Conservation (phyloP, 1,140 invertebrate genomes). For the Heterodera carotae region DNA sequence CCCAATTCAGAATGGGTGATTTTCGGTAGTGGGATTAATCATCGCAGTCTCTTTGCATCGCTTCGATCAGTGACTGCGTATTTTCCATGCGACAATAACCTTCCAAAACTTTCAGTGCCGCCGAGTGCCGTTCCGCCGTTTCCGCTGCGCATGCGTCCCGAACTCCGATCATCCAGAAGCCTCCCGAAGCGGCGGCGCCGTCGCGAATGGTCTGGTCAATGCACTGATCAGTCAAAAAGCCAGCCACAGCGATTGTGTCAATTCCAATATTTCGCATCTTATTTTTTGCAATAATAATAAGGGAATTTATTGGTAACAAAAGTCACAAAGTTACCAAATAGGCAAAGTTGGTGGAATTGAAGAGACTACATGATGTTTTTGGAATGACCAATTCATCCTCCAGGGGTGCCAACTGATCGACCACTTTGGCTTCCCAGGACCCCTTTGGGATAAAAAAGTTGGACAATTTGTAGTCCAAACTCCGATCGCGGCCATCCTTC, state of each 20-base stretch:
- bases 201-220: slow-evolving; percentile 15
- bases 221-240: slow-evolving; percentile 29
- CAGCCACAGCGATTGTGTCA: slow-evolving; percentile 27
- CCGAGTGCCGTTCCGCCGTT: slow-evolving; percentile 9
- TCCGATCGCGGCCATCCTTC: slow-evolving; percentile 26
- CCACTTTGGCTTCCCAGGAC: slow-evolving; percentile 16
- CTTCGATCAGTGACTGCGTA: slow-evolving; percentile 16
- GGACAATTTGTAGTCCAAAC: slow-evolving; percentile 30
- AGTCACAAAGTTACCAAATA: slow-evolving; percentile 20
- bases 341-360: slow-evolving; percentile 32
- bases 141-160: slow-evolving; percentile 18
- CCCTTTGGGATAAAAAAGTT: slow-evolving; percentile 23
- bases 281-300: background rate
- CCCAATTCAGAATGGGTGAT: too few species aligned
- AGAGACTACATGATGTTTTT: slow-evolving; percentile 27
- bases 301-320: background rate
- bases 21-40: background rate
- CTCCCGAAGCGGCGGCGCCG: slow-evolving; percentile 11
- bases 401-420: slow-evolving; percentile 2
- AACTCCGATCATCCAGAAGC: slow-evolving; percentile 24
- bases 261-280: slow-evolving; percentile 27
- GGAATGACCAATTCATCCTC: slow-evolving; percentile 32
- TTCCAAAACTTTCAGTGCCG: slow-evolving; percentile 15
- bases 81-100: slow-evolving; percentile 28
- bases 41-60: slow-evolving; percentile 19